A percentile compares a stretch with the other conserved stretches of the same genome.
Evolutionary conservation across 2,113 vertebrate species (phyloP).

Genomic region (Cololabis saira): DNA sequence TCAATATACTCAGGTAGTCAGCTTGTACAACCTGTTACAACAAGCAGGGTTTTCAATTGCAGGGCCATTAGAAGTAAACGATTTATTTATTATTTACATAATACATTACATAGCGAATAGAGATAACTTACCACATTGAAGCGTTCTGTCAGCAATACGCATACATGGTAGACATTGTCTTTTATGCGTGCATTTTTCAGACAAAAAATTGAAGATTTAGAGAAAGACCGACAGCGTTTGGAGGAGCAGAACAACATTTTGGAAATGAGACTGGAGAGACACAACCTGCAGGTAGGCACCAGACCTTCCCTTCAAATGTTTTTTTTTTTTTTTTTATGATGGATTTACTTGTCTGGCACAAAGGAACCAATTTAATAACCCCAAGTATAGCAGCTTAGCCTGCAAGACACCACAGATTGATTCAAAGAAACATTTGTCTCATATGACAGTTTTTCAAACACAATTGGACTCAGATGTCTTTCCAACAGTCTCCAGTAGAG

Average conservation of each 20-base stretch:
- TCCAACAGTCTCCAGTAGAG: conserved; percentile 22
- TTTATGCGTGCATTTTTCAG: conserved; percentile 71
- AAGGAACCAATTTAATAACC: conserved; percentile 72
- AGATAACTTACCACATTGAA: conserved; percentile 7
- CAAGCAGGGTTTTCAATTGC: conserved; percentile 3
- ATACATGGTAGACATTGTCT: neutral
- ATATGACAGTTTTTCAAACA: conserved; percentile 53
- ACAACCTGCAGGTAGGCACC: conserved; percentile 87
- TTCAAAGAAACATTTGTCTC: conserved; percentile 41
- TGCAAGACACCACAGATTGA: conserved; percentile 57
- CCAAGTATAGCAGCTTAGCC: conserved; percentile 45
- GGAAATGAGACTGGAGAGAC: conserved; percentile 89
- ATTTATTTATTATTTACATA: conserved; percentile 16
- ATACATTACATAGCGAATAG: neutral
- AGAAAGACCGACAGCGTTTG: conserved; percentile 85
- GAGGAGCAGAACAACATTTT: conserved; percentile 88
- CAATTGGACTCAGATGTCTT: conserved; percentile 66
- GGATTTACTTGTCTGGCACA: conserved; percentile 63
- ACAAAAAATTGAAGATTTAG: conserved; percentile 94
- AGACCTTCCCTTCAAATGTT: conserved; percentile 31
- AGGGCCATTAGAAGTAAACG: conserved; percentile 2
- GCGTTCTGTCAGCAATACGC: conserved; percentile 5
- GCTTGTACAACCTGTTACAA: conserved; percentile 14
- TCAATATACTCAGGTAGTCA: conserved; percentile 74
- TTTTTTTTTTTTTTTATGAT: conserved; percentile 40